phyloP scores from a whole-genome alignment of 2,888 invertebrate species.

The Callyntrura sp. region DNA sequence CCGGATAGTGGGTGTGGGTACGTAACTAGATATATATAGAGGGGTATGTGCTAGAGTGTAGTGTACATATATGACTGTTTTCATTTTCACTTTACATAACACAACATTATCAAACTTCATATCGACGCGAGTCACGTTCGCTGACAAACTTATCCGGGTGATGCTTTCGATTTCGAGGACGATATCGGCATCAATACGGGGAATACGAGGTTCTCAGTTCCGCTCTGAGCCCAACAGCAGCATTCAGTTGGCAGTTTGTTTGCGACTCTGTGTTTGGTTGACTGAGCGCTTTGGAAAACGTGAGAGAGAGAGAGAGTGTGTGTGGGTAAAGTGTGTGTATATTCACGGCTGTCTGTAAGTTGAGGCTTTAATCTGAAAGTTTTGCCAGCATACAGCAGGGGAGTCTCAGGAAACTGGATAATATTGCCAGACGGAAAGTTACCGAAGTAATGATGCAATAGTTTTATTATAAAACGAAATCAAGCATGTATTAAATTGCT shows the following conservation, averaged over 20 bases:
- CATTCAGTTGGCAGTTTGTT: neutral
- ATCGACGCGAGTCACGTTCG: neutral
- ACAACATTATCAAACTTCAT: neutral
- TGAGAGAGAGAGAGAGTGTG: no score
- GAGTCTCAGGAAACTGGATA: neutral
- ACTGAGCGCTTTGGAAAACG: neutral
- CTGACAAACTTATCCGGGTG: neutral
- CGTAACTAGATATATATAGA: no score
- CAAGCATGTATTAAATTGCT: neutral
- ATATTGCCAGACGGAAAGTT: conserved; percentile 26
- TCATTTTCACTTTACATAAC: conserved; percentile 4
- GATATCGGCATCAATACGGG: conserved; percentile 8
- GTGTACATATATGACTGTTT: neutral
- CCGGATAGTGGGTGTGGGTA: no score
- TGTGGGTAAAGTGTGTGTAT: neutral
- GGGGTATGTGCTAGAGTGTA: neutral
- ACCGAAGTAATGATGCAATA: conserved; percentile 24
- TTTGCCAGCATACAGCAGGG: neutral
- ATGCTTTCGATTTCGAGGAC: conserved; percentile 1
- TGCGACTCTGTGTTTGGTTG: conserved; percentile 12
- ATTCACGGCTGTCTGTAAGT: neutral
- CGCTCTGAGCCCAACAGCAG: neutral
- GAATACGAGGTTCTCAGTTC: neutral
- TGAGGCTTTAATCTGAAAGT: neutral
- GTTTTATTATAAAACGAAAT: conserved; percentile 34